Percentiles rank a stretch among this genome's conserved stretches.
These are phyloP conservation scores for Apodemia hepburni DNA, from an alignment of 2,888 invertebrate species.

Conservation along the genomic window DNA sequence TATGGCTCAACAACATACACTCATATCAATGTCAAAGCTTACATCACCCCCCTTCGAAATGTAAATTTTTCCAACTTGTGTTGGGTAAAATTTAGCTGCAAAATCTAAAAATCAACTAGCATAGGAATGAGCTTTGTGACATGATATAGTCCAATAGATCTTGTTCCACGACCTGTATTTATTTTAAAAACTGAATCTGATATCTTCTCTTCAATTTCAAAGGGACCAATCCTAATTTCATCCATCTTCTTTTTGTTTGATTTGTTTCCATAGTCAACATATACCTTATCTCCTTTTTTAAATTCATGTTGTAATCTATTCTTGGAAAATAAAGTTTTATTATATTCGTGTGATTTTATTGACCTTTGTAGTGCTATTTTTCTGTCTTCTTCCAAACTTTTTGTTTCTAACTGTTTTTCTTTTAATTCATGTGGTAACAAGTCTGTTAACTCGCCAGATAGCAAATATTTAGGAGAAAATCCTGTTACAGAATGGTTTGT, in stretches of 20 bases:
- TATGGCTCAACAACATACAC: too few species aligned
- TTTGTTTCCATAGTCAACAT: conserved; percentile 26
- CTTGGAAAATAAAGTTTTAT: conserved; percentile 22
- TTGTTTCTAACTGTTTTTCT: conserved; percentile 24
- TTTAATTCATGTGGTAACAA: conserved; percentile 29
- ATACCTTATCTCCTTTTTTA: conserved; percentile 23
- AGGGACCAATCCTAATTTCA: conserved; percentile 25
- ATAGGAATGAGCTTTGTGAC: conserved; percentile 22
- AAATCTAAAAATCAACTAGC: conserved; percentile 2
- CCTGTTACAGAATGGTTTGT: conserved; percentile 34
- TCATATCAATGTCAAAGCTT: too few species aligned
- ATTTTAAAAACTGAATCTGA: conserved; percentile 26
- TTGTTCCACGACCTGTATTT: conserved; percentile 22
- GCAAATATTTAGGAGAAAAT: conserved; percentile 33
- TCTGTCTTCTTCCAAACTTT: conserved; percentile 27
- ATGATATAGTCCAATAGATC: conserved; percentile 23
- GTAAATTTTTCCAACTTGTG: too few species aligned
- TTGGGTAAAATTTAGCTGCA: background rate
- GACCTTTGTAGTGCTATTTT: conserved; percentile 31
- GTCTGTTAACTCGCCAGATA: conserved; percentile 31
- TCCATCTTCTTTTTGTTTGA: conserved; percentile 24
- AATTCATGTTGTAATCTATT: conserved; percentile 24
- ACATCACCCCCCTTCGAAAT: too few species aligned
- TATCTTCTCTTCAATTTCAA: conserved; percentile 24
- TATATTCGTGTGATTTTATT: conserved; percentile 27